Percentiles rank a stretch among this genome's conserved stretches.
phyloP scores from a whole-genome alignment of 2,113 vertebrate genomes.

The Lophochroa leadbeateri region DNA sequence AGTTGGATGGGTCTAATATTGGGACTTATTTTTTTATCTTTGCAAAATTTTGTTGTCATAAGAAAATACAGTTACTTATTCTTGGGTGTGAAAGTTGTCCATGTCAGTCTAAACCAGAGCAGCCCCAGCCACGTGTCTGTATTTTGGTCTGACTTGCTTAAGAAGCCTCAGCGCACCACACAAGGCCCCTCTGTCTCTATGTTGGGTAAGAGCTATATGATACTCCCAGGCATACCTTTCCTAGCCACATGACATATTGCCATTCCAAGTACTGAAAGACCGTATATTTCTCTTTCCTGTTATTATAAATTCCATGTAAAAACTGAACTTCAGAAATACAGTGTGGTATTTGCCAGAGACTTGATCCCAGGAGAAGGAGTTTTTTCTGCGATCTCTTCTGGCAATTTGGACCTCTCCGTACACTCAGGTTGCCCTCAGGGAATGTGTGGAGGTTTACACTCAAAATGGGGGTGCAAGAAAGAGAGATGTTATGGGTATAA shows the following conservation, averaged over 20 bases:
- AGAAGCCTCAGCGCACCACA: constrained; percentile 39
- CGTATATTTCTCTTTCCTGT: constrained; percentile 83
- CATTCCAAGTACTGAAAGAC: constrained; percentile 73
- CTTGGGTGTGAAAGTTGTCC: constrained; percentile 58
- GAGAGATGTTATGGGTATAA: neutral
- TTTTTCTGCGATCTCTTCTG: constrained; percentile 42
- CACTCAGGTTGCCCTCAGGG: neutral
- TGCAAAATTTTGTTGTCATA: constrained; percentile 40
- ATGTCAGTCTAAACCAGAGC: constrained; percentile 33
- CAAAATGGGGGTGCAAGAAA: neutral
- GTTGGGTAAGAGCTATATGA: constrained; percentile 76
- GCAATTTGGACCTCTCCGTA: neutral
- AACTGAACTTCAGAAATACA: constrained; percentile 57
- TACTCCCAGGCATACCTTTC: constrained; percentile 80
- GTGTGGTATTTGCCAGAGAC: constrained; percentile 55
- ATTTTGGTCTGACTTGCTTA: constrained; percentile 57
- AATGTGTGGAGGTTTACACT: neutral
- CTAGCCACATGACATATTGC: constrained; percentile 74
- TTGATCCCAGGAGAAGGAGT: neutral
- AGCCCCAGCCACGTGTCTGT: constrained; percentile 49
- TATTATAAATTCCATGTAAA: constrained; percentile 77
- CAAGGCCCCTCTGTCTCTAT: constrained; percentile 78
- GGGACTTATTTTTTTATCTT: constrained; percentile 11
- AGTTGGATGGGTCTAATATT: neutral
- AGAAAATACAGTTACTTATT: constrained; percentile 53